Evolutionary conservation across 30 jellyfish, hydroid and myxozoan genomes (phyloP).

Genomic region (Morbakka virulenta): DNA sequence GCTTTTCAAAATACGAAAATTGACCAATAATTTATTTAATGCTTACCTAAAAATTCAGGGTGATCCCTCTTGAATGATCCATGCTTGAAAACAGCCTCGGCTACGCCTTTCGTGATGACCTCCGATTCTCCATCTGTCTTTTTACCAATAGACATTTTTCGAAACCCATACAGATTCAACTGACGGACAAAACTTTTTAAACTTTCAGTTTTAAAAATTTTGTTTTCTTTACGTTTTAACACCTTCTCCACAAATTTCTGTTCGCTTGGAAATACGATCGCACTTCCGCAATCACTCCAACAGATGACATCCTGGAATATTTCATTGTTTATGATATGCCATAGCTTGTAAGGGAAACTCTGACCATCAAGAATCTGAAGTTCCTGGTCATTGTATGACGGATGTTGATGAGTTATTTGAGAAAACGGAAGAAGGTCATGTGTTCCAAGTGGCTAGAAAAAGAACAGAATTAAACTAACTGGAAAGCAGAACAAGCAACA

Average conservation of each 20-base stretch:
- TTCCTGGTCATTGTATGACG: too few relatives aligned
- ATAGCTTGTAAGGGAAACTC: slow-evolving; percentile 89
- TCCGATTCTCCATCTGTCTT: slow-evolving; percentile 49
- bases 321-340: slow-evolving; percentile 71
- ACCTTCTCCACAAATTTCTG: slow-evolving; percentile 61
- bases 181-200: slow-evolving; percentile 93
- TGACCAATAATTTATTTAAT: neutral
- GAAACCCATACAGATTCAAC: slow-evolving; percentile 90
- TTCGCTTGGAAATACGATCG: slow-evolving; percentile 79
- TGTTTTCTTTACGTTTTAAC: slow-evolving; percentile 61
- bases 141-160: slow-evolving; percentile 54
- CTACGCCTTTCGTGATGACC: slow-evolving; percentile 29
- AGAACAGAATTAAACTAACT: too few relatives aligned
- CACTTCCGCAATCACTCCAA: slow-evolving; percentile 94
- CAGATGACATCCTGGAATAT: slow-evolving; percentile 62
- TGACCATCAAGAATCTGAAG: slow-evolving; percentile 75
- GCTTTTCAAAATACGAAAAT: too few relatives aligned
- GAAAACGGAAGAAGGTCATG: too few relatives aligned
- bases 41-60: slow-evolving; percentile 72
- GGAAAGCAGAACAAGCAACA: too few relatives aligned
- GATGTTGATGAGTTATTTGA: too few relatives aligned
- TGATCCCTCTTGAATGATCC: slow-evolving; percentile 56
- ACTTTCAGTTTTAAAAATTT: slow-evolving; percentile 89
- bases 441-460: too few relatives aligned
- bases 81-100: slow-evolving; percentile 74